Base-by-base conservation (phyloP, 2,888 invertebrate species). In the Catocala nupta region DNA sequence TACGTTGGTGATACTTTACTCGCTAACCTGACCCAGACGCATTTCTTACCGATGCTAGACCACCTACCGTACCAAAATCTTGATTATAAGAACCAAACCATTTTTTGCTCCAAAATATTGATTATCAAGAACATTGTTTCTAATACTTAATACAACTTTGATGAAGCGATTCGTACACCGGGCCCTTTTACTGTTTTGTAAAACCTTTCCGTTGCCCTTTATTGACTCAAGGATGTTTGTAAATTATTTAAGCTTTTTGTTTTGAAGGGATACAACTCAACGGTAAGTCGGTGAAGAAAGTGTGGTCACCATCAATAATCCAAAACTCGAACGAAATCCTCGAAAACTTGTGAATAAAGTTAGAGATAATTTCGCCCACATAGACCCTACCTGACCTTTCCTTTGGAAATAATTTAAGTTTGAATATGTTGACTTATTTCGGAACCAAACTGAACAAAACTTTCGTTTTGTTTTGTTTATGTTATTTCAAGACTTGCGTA, bases 231-330 rank as follows among this genome's bases (percentile, higher is more conserved):
- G 33, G 49, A 33, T 43, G 5, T 45, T 33, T 33, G 10, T 42
- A 59, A 59, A 59, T 52, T 59, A 59, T 51, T 51, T 47, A 59
- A 52, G 47, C 39, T 33, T 52, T 52, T 45, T 36, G 52, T 10
- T 11, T 33, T 6, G 10, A 2, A 48, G 36, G 16, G 13, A 43
- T 11, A 44, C n/a, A 51, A 45, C 11, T 45, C 16, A 9, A 39
- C 9, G 42, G 10, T 12, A 0, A 25, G 25, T 25, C 25, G 25
- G 25, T 25, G 25, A 47, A 53, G 52, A 52, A 47, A 59, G 42
- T 51, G 52, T 47, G 47, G 52, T 52, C 39, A 47, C 39, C 52
- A 39, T 58, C n/a, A 39, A 52, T 52, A 39, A 51, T 45, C 45
- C 45, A 52, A 25, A 45, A 36, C n/a, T 36, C 12, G 36, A 36